A percentile compares a stretch with the other conserved stretches of the same genome.
Evolutionary conservation across 30 jellyfish, hydroid and myxozoan genomes (phyloP).

Genomic region (Aurelia sp.): DNA sequence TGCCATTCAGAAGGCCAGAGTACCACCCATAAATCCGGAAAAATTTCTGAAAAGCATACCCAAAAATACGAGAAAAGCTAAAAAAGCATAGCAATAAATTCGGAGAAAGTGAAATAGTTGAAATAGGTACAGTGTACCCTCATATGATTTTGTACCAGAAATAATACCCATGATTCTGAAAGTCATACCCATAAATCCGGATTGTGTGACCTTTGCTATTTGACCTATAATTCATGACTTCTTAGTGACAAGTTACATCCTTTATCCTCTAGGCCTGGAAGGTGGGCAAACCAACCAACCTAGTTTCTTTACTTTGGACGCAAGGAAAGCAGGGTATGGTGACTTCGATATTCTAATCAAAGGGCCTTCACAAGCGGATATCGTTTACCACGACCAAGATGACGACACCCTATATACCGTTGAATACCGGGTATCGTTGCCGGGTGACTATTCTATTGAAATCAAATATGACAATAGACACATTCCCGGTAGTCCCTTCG

Average conservation of each 20-base stretch:
- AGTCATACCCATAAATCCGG: background rate
- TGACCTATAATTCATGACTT: background rate
- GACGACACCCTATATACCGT: conserved; percentile 84
- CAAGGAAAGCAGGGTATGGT: conserved; percentile 94
- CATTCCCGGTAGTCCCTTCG: conserved; percentile 93
- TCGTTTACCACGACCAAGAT: conserved; percentile 78
- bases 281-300: conserved; percentile 87
- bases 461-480: conserved; percentile 73
- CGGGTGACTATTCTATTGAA: conserved; percentile 90
- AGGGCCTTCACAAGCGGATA: conserved; percentile 96
- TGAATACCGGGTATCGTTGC: conserved; percentile 76
- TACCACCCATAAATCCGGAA: no score
- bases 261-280: conserved; percentile 58
- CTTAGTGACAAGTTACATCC: background rate
- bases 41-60: no score
- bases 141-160: no score
- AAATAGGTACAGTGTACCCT: no score
- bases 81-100: no score
- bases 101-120: no score
- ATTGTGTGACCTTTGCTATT: background rate
- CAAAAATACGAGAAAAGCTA: no score
- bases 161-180: no score
- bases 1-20: no score
- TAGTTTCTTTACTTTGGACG: conserved; percentile 79
- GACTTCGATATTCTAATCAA: conserved; percentile 86